A percentile compares a stretch with the other conserved stretches of the same genome.
These are phyloP conservation scores for Miltochrista miniata DNA, from an alignment of 2,888 invertebrate species.

Conservation along the genomic window DNA sequence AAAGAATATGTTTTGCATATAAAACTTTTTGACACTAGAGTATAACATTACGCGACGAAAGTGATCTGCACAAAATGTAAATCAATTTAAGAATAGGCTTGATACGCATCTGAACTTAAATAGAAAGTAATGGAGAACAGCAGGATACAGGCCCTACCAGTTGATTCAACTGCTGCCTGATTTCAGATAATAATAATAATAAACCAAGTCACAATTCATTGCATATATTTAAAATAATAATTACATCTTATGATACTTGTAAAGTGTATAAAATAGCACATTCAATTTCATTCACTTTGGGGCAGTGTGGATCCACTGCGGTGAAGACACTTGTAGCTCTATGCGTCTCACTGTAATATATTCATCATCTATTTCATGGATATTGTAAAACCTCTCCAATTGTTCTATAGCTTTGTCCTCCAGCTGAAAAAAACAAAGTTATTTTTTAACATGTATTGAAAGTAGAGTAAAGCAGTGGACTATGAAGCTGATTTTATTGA, in stretches of 20 bases:
- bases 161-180: too few species aligned
- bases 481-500: too few species aligned
- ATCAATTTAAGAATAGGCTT: too few species aligned
- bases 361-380: constrained; percentile 88
- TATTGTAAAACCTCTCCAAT: constrained; percentile 88
- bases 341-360: constrained; percentile 88
- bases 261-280: constrained; percentile 60
- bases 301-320: constrained; percentile 83
- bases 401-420: constrained; percentile 95
- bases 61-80: too few species aligned
- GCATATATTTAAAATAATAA: constrained; percentile 36
- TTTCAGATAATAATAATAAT: too few species aligned
- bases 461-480: too few species aligned
- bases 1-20: too few species aligned
- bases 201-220: constrained; percentile 13
- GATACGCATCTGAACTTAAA: too few species aligned
- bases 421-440: constrained; percentile 77
- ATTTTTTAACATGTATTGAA: not conserved
- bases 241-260: constrained; percentile 28
- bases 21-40: too few species aligned
- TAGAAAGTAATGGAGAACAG: too few species aligned
- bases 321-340: constrained; percentile 81
- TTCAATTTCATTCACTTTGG: constrained; percentile 61
- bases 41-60: too few species aligned
- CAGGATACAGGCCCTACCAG: too few species aligned